Base-by-base conservation (phyloP, 2,113 vertebrate species). In the Corythaixoides concolor region DNA sequence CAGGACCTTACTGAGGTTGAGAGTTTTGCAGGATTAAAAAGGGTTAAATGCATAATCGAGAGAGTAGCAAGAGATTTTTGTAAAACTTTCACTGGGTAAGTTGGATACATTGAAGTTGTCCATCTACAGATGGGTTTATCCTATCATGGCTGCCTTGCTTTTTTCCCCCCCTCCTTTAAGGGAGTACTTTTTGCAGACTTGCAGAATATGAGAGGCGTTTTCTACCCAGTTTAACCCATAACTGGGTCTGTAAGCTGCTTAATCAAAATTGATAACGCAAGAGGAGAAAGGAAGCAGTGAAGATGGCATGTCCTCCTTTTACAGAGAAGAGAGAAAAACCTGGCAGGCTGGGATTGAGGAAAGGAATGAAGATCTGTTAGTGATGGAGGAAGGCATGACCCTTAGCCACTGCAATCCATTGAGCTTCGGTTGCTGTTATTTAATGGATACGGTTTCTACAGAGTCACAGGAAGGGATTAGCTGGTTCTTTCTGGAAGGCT, bases 131-230 rank as follows among this genome's bases (percentile, higher is more conserved):
- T n/a, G 7, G 13, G 20, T 67, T 67, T 87, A n/a, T 32, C 26
- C 37, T 37, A 5, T 19, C 12, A 70, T 12, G 49, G 12, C 35
- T 89, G 66, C 52, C 17, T 60, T 85, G 17, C 11, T 12, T 56
- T 22, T 6, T 56, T 5, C 17, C 3, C 4, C 2, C 1, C 9
- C 10, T n/a, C 21, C 24, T 52, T 47, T 15, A 28, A 22, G 27
- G 32, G 30, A 30, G 4, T 67, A 21, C 15, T 76, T 89, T 26
- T 19, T 47, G 11, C 19, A 86, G 59, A 21, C 10, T 17, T 88
- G 72, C 26, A 58, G 55, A 77, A 22, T 23, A 33, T 10, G 39
- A 62, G 41, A 13, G 19, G 1, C 15, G 2, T 82, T 94, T 87
- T 53, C 56, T 88, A 62, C n/a, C 12, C 9, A 21, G n/a, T 70